These are phyloP conservation scores for Pelusios castaneus DNA, from an alignment of 2,113 vertebrate species.

Conservation along the genomic window DNA sequence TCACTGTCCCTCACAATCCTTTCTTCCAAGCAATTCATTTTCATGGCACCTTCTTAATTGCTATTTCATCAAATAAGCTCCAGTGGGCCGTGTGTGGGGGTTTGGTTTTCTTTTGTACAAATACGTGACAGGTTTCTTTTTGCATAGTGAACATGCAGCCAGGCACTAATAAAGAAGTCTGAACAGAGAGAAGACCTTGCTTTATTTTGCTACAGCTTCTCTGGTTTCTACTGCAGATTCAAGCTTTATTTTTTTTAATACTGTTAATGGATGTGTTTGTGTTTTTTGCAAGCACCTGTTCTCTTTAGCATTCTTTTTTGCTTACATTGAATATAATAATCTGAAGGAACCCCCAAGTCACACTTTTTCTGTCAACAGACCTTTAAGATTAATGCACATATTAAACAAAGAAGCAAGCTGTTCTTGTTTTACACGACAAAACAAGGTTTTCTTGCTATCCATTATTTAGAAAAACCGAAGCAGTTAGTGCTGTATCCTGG, in stretches of 20 bases:
- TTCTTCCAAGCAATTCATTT: slow-evolving; percentile 40
- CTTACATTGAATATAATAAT: background rate
- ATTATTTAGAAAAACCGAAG: background rate
- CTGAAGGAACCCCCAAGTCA: slow-evolving; percentile 5
- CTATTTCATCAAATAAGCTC: slow-evolving; percentile 44
- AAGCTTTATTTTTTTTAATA: background rate
- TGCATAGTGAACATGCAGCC: accelerated
- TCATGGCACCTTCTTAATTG: slow-evolving; percentile 59
- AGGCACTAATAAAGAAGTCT: background rate
- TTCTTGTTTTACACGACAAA: slow-evolving; percentile 18
- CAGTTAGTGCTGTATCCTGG: background rate
- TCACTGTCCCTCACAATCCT: background rate
- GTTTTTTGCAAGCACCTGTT: background rate
- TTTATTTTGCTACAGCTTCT: background rate
- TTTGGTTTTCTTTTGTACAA: background rate
- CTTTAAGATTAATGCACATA: background rate
- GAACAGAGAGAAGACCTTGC: background rate
- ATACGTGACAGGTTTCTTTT: background rate
- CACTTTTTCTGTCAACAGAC: background rate
- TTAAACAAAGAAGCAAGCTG: background rate
- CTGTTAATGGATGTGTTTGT: background rate
- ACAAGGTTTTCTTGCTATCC: background rate
- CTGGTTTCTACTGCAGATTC: background rate
- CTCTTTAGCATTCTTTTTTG: background rate
- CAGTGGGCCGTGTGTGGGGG: too few species aligned